A percentile compares a stretch with the other conserved stretches of the same genome.
Conservation (phyloP, 2,888 invertebrate genomes). For the Chamaedrilus cognettii region DNA sequence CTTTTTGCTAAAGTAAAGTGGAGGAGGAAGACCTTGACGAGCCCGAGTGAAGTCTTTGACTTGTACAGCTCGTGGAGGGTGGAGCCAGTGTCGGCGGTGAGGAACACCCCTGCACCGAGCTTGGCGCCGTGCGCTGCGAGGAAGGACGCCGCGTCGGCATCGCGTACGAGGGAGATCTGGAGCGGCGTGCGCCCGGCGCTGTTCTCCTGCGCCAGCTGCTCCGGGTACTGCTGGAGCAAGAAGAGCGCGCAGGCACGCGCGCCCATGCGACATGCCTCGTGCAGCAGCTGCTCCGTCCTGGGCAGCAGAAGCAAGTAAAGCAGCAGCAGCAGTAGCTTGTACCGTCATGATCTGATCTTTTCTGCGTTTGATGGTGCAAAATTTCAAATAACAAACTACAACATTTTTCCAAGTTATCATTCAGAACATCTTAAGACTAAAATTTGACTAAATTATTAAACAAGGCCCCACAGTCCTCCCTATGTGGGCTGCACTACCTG, state of each 20-base stretch:
- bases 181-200: conserved; percentile 38
- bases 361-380: no score
- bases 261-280: conserved; percentile 67
- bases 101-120: conserved; percentile 37
- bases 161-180: conserved; percentile 64
- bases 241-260: conserved; percentile 55
- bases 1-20: no score
- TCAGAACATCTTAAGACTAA: no score
- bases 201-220: conserved; percentile 38
- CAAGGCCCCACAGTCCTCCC: no score
- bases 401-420: no score
- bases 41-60: conserved; percentile 61
- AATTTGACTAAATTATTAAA: no score
- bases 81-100: conserved; percentile 35
- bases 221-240: conserved; percentile 44
- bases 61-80: conserved; percentile 62
- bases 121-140: conserved; percentile 68
- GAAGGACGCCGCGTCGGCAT: conserved; percentile 69
- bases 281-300: conserved; percentile 40
- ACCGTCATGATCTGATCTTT: no score
- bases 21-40: conserved; percentile 63
- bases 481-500: no score
- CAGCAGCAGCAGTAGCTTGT: no score
- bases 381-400: no score
- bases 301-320: no score